Base-by-base conservation (phyloP, 1,140 invertebrate genomes). In the Pissodes strobi region DNA sequence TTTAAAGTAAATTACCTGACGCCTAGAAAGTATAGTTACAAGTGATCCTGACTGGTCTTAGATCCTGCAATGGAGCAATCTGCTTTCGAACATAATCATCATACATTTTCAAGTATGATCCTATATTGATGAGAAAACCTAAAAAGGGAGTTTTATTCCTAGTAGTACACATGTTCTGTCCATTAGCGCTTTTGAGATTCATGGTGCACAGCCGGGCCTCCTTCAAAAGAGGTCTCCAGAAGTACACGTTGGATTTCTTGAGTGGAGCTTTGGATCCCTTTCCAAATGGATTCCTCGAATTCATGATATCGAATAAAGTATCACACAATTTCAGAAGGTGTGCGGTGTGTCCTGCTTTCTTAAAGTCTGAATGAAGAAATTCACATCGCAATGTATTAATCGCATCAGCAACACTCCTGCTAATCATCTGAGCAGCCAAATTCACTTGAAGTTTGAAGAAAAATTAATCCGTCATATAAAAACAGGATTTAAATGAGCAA, bases 231-330 rank as follows among this genome's bases (percentile, higher is more conserved):
- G 51, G 37, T 34, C 12, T 49, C 65, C 65, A 67, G 41, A 18
- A 39, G 13, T 57, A 9, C 25, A 48, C 53, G 37, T 49, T 58
- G 6, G 45, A 39, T 37, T n/a, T 46, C 57, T 55, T 38, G 15
- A 73, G n/a, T 10, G 67, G 70, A 13, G 69, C 57, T 56, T 74
- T 73, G 43, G 22, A 72, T 15, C 67, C 69, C 23, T 56, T 51
- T 4, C 1, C 52, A 22, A 46, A 56, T 9, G 65, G 62, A 64
- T n/a, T n/a, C n/a, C n/a, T n/a, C n/a, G n/a, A n/a, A n/a, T n/a
- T n/a, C n/a, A n/a, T n/a, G n/a, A n/a, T 62, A 60, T 34, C 64
- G 30, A 34, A 34, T 5, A 34, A 34, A 12, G 30, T 1, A 34
- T 34, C 30, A 34, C 13, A 34, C 13, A 34, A 5, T 34, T 34